Conservation (phyloP, 2,888 invertebrate species). For the Blastobasis adustella region DNA sequence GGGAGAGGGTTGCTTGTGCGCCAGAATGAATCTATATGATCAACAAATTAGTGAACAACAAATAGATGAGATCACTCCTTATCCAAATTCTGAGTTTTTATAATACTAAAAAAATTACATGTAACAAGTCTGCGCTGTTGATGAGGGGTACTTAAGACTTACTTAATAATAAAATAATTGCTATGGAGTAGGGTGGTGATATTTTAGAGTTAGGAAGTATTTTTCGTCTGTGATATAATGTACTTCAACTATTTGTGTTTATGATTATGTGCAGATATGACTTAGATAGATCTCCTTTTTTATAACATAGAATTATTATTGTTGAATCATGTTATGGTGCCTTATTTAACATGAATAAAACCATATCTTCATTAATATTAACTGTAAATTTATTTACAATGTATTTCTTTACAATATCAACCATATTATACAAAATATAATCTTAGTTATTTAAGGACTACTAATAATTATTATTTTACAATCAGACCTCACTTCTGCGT, state of each 20-base stretch:
- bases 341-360: not conserved
- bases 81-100: constrained; percentile 22
- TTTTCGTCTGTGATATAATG: no score
- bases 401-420: constrained; percentile 71
- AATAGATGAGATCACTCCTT: constrained; percentile 59
- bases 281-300: no score
- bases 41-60: constrained; percentile 47
- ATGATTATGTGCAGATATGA: no score
- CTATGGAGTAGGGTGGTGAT: no score
- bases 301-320: not conserved
- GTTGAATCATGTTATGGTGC: not conserved
- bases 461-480: constrained; percentile 66
- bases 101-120: not conserved
- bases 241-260: no score
- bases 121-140: constrained; percentile 9
- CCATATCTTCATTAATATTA: constrained; percentile 30
- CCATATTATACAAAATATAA: constrained; percentile 72
- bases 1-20: constrained; percentile 57
- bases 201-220: no score
- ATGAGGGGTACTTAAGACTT: constrained; percentile 8
- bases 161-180: not conserved
- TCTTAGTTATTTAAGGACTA: constrained; percentile 62
- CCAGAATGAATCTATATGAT: constrained; percentile 54
- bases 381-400: constrained; percentile 72
- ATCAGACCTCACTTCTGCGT: constrained; percentile 61